phyloP scores from a whole-genome alignment of 2,888 invertebrate species.

The Operophtera brumata region DNA sequence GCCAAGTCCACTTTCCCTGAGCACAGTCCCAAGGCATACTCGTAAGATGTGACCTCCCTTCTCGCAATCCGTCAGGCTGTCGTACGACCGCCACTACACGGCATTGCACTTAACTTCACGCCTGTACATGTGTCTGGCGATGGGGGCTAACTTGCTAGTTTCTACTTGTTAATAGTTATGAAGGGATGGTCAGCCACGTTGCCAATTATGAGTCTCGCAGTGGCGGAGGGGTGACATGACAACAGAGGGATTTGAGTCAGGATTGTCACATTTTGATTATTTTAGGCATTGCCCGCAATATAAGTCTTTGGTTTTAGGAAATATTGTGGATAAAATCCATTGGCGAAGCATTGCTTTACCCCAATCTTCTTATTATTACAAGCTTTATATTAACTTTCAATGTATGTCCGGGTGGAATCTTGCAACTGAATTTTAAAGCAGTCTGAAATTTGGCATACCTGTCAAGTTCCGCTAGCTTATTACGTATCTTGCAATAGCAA shows the following conservation, averaged over 20 bases:
- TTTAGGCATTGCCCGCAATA: too few relatives aligned
- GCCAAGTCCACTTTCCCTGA: constrained; percentile 27
- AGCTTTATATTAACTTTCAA: too few relatives aligned
- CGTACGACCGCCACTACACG: constrained; percentile 60
- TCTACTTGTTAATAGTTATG: constrained; percentile 54
- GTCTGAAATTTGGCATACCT: too few relatives aligned
- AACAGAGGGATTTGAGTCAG: not conserved
- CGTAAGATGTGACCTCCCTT: constrained; percentile 50
- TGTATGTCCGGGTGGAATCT: too few relatives aligned
- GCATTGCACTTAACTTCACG: constrained; percentile 71
- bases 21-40: constrained; percentile 32
- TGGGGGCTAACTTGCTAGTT: constrained; percentile 66
- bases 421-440: too few relatives aligned
- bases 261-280: not conserved
- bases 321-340: too few relatives aligned
- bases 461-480: too few relatives aligned
- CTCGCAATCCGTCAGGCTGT: constrained; percentile 72
- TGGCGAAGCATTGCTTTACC: too few relatives aligned
- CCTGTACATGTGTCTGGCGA: constrained; percentile 67
- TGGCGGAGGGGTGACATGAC: constrained; percentile 37
- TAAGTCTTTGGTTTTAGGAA: too few relatives aligned
- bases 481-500: too few relatives aligned
- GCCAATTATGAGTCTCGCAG: constrained; percentile 50
- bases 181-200: constrained; percentile 51
- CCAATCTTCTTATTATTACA: too few relatives aligned